These are phyloP conservation scores for Epinotia brunnichana DNA, from an alignment of 2,888 invertebrate genomes.

Conservation along the genomic window DNA sequence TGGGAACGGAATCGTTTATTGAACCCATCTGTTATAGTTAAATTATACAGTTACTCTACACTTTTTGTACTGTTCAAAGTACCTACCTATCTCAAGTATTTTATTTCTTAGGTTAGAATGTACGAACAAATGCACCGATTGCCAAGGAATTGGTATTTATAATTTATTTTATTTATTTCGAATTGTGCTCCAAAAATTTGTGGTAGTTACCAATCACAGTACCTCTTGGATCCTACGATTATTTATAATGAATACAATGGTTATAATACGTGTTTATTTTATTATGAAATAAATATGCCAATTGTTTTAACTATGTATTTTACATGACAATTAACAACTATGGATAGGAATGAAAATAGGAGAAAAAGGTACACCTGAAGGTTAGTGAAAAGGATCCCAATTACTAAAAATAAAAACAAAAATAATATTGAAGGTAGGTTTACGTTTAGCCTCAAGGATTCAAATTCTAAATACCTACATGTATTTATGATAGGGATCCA, in stretches of 20 bases:
- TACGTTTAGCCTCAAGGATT: neutral
- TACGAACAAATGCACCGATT: conserved; percentile 75
- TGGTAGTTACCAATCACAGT: conserved; percentile 79
- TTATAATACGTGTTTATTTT: conserved; percentile 47
- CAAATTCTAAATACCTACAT: neutral
- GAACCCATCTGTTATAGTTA: conserved; percentile 82
- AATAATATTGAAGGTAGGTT: neutral
- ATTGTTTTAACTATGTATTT: conserved; percentile 36
- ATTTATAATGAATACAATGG: conserved; percentile 65
- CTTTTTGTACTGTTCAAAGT: conserved; percentile 82
- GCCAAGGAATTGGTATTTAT: conserved; percentile 58
- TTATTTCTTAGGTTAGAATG: conserved; percentile 74
- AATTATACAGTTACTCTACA: conserved; percentile 81
- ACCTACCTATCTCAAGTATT: conserved; percentile 78
- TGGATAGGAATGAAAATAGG: conserved; percentile 26
- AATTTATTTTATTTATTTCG: conserved; percentile 55
- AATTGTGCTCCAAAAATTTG: conserved; percentile 65
- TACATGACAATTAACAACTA: conserved; percentile 30
- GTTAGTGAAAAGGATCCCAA: conserved; percentile 1
- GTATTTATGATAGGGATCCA: neutral
- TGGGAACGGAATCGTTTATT: conserved; percentile 84
- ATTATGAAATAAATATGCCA: conserved; percentile 41
- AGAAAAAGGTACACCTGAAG: conserved; percentile 20
- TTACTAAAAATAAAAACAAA: neutral
- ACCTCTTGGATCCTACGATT: conserved; percentile 71